phyloP scores from a whole-genome alignment of 1,140 invertebrate species.

The Augochlora pura region DNA sequence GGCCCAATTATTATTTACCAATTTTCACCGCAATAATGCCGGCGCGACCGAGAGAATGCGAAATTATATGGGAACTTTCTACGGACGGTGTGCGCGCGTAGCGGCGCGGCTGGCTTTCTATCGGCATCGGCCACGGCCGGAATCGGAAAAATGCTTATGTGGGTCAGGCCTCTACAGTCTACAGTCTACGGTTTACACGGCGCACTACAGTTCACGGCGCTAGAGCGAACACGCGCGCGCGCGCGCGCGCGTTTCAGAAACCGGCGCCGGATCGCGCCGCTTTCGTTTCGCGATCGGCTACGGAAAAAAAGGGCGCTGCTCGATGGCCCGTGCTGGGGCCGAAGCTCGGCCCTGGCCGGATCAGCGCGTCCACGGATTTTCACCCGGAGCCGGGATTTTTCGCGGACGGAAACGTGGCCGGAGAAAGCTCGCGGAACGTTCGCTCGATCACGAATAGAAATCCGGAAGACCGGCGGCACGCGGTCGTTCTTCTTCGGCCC shows the following conservation, averaged over 20 bases:
- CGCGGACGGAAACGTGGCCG: conserved; percentile 50
- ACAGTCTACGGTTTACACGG: too few species aligned
- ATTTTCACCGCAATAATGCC: conserved; percentile 71
- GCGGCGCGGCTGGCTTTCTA: conserved; percentile 73
- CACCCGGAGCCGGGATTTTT: conserved; percentile 48
- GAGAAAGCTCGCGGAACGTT: conserved; percentile 51
- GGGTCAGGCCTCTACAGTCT: conserved; percentile 66
- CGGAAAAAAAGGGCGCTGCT: conserved; percentile 18
- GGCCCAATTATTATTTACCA: conserved; percentile 75
- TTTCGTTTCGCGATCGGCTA: conserved; percentile 61
- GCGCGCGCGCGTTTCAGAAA: conserved; percentile 71
- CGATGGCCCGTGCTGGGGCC: not conserved
- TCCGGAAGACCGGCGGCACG: conserved; percentile 43
- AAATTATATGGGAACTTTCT: conserved; percentile 78
- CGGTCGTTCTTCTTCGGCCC: not conserved
- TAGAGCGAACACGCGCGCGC: conserved; percentile 58
- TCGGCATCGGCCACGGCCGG: conserved; percentile 59
- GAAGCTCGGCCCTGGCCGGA: not conserved
- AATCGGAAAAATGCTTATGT: conserved; percentile 77
- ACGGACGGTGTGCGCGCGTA: conserved; percentile 47
- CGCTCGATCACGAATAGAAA: conserved; percentile 60
- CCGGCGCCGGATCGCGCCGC: conserved; percentile 43
- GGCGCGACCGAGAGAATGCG: conserved; percentile 67
- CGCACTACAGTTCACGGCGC: not conserved
- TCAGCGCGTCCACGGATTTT: conserved; percentile 32